These are phyloP conservation scores for Rhinella marina DNA, from an alignment of 2,797 vertebrate genomes.

Conservation along the genomic window DNA sequence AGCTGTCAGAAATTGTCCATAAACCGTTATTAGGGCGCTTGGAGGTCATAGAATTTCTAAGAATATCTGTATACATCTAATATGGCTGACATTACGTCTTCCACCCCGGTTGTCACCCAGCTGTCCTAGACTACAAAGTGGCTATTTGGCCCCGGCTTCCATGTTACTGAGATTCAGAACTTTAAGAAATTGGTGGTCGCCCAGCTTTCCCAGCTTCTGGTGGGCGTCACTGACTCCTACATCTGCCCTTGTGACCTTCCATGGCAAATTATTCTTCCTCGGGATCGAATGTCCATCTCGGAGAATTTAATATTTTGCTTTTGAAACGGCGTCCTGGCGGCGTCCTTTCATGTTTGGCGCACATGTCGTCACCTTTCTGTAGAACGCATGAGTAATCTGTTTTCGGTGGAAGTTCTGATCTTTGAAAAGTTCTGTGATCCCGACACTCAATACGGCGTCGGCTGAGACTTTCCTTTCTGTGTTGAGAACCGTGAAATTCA, in stretches of 20 bases:
- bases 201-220: too few relatives aligned
- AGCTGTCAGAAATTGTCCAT: too few relatives aligned
- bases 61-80: too few relatives aligned
- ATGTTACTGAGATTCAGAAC: too few relatives aligned
- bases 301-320: neutral
- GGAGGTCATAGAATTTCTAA: too few relatives aligned
- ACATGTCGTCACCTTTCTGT: conserved; percentile 23
- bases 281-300: neutral
- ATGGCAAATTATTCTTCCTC: neutral
- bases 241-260: neutral
- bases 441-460: conserved; percentile 30
- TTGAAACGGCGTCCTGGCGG: neutral
- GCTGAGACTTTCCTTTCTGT: conserved; percentile 7
- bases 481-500: conserved; percentile 45
- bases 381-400: conserved; percentile 4
- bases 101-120: too few relatives aligned
- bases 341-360: neutral
- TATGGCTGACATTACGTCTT: too few relatives aligned
- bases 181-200: too few relatives aligned
- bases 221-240: neutral
- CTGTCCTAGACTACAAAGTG: too few relatives aligned
- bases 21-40: too few relatives aligned
- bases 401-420: neutral
- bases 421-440: conserved; percentile 24
- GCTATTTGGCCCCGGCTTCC: too few relatives aligned